Percentiles rank a stretch among this genome's conserved stretches.
Conservation (phyloP, 2,888 invertebrate genomes). For the Andrena minutula region DNA sequence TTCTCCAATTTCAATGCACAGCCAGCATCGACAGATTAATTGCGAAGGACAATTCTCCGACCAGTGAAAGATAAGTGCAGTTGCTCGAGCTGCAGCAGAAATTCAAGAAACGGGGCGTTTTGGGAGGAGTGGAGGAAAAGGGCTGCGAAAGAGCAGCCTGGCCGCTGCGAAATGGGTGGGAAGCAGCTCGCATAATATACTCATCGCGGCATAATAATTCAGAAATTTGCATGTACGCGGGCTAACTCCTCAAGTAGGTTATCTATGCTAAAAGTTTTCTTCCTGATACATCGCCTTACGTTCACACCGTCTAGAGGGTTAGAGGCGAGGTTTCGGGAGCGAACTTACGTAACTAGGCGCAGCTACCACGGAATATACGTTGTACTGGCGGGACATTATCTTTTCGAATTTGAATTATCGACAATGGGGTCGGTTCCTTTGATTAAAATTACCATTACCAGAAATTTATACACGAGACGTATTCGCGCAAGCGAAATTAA, state of each 20-base stretch:
- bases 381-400: slow-evolving; percentile 75
- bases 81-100: slow-evolving; percentile 43
- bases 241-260: slow-evolving; percentile 85
- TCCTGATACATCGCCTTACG: slow-evolving; percentile 75
- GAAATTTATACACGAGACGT: slow-evolving; percentile 45
- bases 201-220: slow-evolving; percentile 84
- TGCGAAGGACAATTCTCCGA: slow-evolving; percentile 44
- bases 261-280: slow-evolving; percentile 84
- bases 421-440: slow-evolving; percentile 19
- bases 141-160: slow-evolving; percentile 39
- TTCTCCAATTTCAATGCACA: not conserved
- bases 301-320: slow-evolving; percentile 59
- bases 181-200: slow-evolving; percentile 76
- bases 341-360: slow-evolving; percentile 76
- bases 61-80: slow-evolving; percentile 60
- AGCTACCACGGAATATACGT: slow-evolving; percentile 47
- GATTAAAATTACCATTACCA: slow-evolving; percentile 40
- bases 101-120: not conserved
- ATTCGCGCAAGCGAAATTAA: slow-evolving; percentile 8
- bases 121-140: slow-evolving; percentile 25
- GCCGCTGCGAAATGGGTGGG: slow-evolving; percentile 39
- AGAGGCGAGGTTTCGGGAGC: slow-evolving; percentile 47
- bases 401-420: slow-evolving; percentile 80
- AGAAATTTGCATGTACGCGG: slow-evolving; percentile 85
- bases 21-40: slow-evolving; percentile 56